These are phyloP conservation scores for Drosophila ficusphila DNA, from an alignment of 1,140 invertebrate species.

Conservation along the genomic window DNA sequence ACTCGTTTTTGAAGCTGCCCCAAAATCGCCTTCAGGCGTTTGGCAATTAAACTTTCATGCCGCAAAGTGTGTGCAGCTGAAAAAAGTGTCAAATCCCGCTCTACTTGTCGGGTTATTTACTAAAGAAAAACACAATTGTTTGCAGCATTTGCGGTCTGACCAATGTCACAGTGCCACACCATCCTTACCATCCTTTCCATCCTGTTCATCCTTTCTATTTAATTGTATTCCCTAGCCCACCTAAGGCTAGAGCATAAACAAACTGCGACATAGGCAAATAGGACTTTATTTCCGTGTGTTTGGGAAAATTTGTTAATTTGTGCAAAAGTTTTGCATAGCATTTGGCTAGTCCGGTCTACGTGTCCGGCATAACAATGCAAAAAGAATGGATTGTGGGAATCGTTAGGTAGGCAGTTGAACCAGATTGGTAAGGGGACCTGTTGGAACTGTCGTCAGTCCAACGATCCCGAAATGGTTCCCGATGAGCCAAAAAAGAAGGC, in stretches of 20 bases:
- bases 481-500: not conserved
- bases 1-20: conserved; percentile 31
- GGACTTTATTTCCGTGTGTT: conserved; percentile 61
- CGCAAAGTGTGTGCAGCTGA: conserved; percentile 61
- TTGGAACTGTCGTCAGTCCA: conserved; percentile 6
- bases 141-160: conserved; percentile 65
- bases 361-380: conserved; percentile 60
- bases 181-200: conserved; percentile 11
- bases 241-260: conserved; percentile 66
- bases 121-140: conserved; percentile 82
- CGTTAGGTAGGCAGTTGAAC: not conserved
- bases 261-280: conserved; percentile 74
- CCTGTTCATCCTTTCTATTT: conserved; percentile 18
- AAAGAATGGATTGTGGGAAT: conserved; percentile 6
- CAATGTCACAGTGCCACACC: conserved; percentile 2
- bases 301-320: conserved; percentile 78
- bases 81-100: conserved; percentile 73
- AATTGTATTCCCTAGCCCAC: conserved; percentile 15
- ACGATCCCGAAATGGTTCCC: conserved; percentile 11
- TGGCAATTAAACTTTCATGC: conserved; percentile 78
- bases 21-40: conserved; percentile 61
- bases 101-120: conserved; percentile 66
- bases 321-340: conserved; percentile 74
- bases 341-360: conserved; percentile 56
- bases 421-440: not conserved